A percentile compares a stretch with the other conserved stretches of the same genome.
phyloP scores from a whole-genome alignment of 2,797 vertebrate genomes.

The Tokudaia muenninki region DNA sequence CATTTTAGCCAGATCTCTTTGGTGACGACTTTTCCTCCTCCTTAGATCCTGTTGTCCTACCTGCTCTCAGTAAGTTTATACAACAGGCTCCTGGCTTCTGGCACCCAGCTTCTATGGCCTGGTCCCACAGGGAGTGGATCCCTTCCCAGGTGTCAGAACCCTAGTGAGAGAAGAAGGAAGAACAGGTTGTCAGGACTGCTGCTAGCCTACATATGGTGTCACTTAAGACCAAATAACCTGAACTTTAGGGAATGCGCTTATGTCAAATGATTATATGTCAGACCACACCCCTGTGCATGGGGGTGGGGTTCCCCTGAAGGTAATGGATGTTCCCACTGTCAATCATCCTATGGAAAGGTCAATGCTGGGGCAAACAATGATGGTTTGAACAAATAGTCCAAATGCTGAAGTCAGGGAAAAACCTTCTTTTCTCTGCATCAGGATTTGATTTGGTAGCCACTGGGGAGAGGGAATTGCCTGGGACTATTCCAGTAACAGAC shows the following conservation, averaged over 20 bases:
- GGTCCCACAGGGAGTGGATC: neutral
- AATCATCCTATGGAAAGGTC: constrained; percentile 52
- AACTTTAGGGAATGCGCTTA: constrained; percentile 42
- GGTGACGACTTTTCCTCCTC: constrained; percentile 27
- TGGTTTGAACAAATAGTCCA: constrained; percentile 13
- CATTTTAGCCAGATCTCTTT: constrained; percentile 51
- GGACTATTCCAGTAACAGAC: neutral
- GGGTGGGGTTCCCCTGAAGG: constrained; percentile 28
- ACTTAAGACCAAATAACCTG: constrained; percentile 73
- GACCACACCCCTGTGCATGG: constrained; percentile 55
- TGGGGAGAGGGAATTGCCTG: neutral
- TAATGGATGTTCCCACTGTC: constrained; percentile 63
- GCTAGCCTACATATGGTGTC: constrained; percentile 37
- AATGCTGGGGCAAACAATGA: constrained; percentile 37
- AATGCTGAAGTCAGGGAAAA: constrained; percentile 14
- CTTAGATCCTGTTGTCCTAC: neutral
- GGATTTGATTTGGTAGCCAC: constrained; percentile 16
- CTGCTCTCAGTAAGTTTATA: constrained; percentile 3
- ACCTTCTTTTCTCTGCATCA: neutral
- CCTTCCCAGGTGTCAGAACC: constrained; percentile 32
- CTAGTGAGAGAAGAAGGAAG: constrained; percentile 41
- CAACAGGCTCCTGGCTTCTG: neutral
- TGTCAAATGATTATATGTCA: constrained; percentile 57
- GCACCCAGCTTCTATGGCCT: neutral
- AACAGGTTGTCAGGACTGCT: constrained; percentile 34